Evolutionary conservation across 2,797 vertebrate species (phyloP), one percentile per base, ranked within the genome.

Genomic region (Triplophysa yarkandensis): DNA sequence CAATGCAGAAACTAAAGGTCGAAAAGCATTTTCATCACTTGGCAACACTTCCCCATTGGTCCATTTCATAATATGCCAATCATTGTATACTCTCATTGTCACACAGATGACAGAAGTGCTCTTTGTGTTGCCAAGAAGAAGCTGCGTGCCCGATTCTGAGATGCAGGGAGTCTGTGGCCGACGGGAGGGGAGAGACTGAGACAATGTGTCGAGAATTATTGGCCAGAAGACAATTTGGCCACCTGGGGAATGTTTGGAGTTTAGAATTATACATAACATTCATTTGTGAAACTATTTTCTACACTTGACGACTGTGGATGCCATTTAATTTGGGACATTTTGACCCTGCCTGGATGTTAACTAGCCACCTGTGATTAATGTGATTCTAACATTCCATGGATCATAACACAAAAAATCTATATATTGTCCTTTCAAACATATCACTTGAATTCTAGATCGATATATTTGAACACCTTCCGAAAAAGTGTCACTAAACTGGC

Each of bases 61-160:
- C 85, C 85, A 80, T 87, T 86, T 81, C 83, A 83, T 80, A 81
- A 87, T 75, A 88, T 91, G 90, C 87, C 91, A 91, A 84, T 91
- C 90, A 90, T 58, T 60, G 58, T 25, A 50, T 84, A 83, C 82
- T 89, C 87, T 88, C 86, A 88, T 81, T 81, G 30, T 80, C 74
- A 77, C 34, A 71, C 61, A 41, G 77, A 77, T 85, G 84, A 89
- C 84, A 79, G 88, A 88, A 89, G 87, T 88, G 81, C 79, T 74
- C 76, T 65, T 65, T 64, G 78, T 0, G 17, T 78, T 91, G 91
- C 90, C 90, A 91, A 82, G 81, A 89, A 83, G 86, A 91, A 88
- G 86, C 88, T 90, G 90, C 85, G 90, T 84, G 87, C 82, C 89
- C 83, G 85, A 87, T 85, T 86, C 87, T 81, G 81, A 85, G 87